Base-by-base conservation (phyloP, 2,797 vertebrate genomes). In the Tarsius wallacei region DNA sequence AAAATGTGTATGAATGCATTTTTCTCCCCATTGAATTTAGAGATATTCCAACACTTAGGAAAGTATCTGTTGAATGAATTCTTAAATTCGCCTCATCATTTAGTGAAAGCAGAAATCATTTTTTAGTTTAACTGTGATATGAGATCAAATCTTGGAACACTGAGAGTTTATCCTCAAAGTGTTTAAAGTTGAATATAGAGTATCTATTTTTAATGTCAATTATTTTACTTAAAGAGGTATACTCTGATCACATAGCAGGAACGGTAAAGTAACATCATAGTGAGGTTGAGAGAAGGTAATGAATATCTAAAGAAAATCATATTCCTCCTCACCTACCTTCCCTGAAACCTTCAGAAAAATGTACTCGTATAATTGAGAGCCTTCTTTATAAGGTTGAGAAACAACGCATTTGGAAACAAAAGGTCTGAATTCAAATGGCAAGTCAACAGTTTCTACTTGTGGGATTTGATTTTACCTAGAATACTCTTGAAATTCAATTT, bases 401-500 rank as follows among this genome's bases (percentile, higher is more conserved):
- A 22, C 19, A 63, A 17, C 10, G 4, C 0, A 28, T 83, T 82
- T 86, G 33, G 55, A 93, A 91, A 47, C 11, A 73, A 36, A 84
- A 0, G 3, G 2, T 10, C 22, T 77, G 53, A 86, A 57, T 96
- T 73, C 49, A 95, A 87, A 57, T 68, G 19, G 11, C 19, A 77
- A 1, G 31, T 57, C 11, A 8, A 88, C 47, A 17, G 33, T 2
- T 55, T 86, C 31, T 96, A 51, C 47, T 24, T 68, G 2, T 33
- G 31, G 31, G n/a, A 66, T 7, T 14, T 64, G 28, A 11, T 28
- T 73, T 89, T 73, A 82, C 21, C n/a, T 91, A 51, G 9, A 77
- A 68, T 87, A 24, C 2, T 10, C 33, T 59, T 64, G 53, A 94
- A 96, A 74, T 28, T 70, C 61, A 84, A 47, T 80, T 93, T 97